These are phyloP conservation scores for Lethenteron camtschaticum DNA, from an alignment of 2,113 vertebrate species.

Conservation along the genomic window DNA sequence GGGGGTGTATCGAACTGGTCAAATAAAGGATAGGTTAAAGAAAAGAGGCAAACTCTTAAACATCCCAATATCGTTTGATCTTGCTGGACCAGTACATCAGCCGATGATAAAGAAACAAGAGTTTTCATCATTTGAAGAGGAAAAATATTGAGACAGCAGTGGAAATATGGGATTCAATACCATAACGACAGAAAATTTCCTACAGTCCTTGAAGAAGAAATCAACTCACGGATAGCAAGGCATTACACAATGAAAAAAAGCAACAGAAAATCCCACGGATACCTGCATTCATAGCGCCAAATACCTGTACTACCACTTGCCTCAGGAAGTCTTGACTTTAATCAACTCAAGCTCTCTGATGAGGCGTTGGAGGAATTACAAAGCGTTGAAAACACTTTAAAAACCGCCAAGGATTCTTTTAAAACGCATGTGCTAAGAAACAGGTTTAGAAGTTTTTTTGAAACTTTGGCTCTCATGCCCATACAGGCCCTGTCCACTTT, in stretches of 20 bases:
- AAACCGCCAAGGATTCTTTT: neutral
- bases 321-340: slow-evolving; percentile 17
- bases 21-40: slow-evolving; percentile 5
- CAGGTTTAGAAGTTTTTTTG: slow-evolving; percentile 17
- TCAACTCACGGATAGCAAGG: rapidly evolving
- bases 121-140: slow-evolving; percentile 18
- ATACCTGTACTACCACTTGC: slow-evolving; percentile 21
- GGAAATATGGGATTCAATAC: slow-evolving; percentile 18
- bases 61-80: slow-evolving; percentile 13
- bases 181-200: rapidly evolving
- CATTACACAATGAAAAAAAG: no score
- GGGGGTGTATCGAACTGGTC: slow-evolving; percentile 20
- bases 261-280: slow-evolving; percentile 1
- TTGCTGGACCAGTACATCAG: slow-evolving; percentile 13
- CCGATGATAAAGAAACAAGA: slow-evolving; percentile 12
- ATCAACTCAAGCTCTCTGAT: slow-evolving; percentile 18
- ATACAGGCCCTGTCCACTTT: slow-evolving; percentile 23
- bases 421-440: rapidly evolving
- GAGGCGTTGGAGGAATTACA: slow-evolving; percentile 18
- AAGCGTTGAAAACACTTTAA: slow-evolving; percentile 13
- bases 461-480: slow-evolving; percentile 23
- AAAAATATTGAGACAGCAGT: slow-evolving; percentile 16
- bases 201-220: slow-evolving; percentile 7
- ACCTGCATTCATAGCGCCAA: slow-evolving; percentile 16
- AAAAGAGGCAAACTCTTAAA: slow-evolving; percentile 18